A percentile compares a stretch with the other conserved stretches of the same genome.
These are phyloP conservation scores for Corydoras maculifer DNA, from an alignment of 2,113 vertebrate species.

Conservation along the genomic window DNA sequence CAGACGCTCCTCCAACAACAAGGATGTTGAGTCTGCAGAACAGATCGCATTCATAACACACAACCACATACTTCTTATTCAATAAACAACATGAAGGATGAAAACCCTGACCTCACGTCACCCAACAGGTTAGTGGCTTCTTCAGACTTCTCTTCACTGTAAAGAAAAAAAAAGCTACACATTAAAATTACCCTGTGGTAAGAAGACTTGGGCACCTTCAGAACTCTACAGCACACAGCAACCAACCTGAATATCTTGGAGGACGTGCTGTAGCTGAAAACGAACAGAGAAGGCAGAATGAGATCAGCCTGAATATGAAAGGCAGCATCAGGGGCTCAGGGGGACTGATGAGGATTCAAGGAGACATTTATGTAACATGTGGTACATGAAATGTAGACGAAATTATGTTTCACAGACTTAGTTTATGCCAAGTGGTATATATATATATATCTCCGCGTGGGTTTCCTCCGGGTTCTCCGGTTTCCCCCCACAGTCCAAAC, in stretches of 20 bases:
- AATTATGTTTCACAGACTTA: no score
- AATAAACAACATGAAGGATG: not conserved
- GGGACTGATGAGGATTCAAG: no score
- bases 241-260: constrained; percentile 95
- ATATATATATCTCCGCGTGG: no score
- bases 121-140: constrained; percentile 95
- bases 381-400: no score
- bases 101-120: constrained; percentile 79
- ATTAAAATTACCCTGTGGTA: not conserved
- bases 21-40: constrained; percentile 83
- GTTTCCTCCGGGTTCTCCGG: no score
- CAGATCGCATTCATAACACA: not conserved
- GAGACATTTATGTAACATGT: no score
- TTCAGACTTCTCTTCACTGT: constrained; percentile 96
- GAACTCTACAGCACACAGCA: not conserved
- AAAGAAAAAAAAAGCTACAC: constrained; percentile 42
- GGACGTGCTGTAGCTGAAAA: constrained; percentile 83
- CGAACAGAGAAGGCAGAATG: constrained; percentile 21
- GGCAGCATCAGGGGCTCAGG: not conserved
- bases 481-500: no score
- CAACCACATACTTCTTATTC: not conserved
- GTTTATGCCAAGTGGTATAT: no score
- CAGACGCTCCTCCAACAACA: constrained; percentile 81
- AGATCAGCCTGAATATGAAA: not conserved
- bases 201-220: not conserved